These are phyloP conservation scores for Stictocephala bisonia DNA, from an alignment of 2,888 invertebrate genomes.

Conservation along the genomic window DNA sequence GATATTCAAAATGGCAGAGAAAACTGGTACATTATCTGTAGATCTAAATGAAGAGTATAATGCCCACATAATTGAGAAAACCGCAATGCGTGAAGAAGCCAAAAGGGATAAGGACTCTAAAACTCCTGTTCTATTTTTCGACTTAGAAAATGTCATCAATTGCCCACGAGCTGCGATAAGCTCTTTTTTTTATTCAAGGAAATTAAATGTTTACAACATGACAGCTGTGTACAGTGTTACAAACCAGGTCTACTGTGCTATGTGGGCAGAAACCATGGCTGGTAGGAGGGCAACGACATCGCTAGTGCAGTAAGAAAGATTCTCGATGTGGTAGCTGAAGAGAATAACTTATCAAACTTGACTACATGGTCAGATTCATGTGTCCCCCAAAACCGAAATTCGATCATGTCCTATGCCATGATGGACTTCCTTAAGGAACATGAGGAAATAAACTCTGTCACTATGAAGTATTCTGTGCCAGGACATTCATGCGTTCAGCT, in stretches of 20 bases:
- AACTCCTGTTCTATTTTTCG: slow-evolving; percentile 23
- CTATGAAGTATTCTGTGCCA: slow-evolving; percentile 23
- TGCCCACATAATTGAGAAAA: slow-evolving; percentile 13
- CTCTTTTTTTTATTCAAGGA: slow-evolving; percentile 23
- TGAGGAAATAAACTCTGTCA: background rate
- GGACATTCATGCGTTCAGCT: slow-evolving; percentile 37
- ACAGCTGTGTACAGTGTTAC: slow-evolving; percentile 12
- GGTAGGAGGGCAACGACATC: slow-evolving; percentile 21
- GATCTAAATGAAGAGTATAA: slow-evolving; percentile 20
- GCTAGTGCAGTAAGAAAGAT: slow-evolving; percentile 6
- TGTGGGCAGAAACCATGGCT: slow-evolving; percentile 22
- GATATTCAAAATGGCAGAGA: slow-evolving; percentile 7
- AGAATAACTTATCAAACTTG: slow-evolving; percentile 9
- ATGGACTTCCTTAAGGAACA: slow-evolving; percentile 20
- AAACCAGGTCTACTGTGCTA: slow-evolving; percentile 21
- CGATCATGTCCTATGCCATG: slow-evolving; percentile 19
- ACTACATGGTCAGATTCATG: slow-evolving; percentile 26
- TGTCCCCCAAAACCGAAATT: slow-evolving; percentile 7
- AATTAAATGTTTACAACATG: slow-evolving; percentile 5
- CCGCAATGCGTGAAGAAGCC: slow-evolving; percentile 25
- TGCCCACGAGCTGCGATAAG: slow-evolving; percentile 26
- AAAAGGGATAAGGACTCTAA: slow-evolving; percentile 27
- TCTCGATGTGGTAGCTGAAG: slow-evolving; percentile 14
- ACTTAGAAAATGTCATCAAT: slow-evolving; percentile 21
- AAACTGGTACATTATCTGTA: slow-evolving; percentile 14